Conservation (phyloP, 2,888 invertebrate species). For the Stenodema calcarata region DNA sequence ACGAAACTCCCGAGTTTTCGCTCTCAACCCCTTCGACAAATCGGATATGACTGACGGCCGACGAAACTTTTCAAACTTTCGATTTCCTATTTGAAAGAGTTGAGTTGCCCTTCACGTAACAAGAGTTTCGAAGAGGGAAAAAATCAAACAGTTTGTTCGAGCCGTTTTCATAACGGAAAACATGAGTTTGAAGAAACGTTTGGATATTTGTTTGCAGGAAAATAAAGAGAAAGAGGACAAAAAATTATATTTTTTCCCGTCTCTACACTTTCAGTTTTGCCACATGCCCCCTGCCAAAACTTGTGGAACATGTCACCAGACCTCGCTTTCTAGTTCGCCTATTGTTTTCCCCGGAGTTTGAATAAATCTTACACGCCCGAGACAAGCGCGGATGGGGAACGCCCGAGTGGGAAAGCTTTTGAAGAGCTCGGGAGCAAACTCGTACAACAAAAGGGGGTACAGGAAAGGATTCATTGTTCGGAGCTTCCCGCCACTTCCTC, state of each 20-base stretch:
- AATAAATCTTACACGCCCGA: constrained; percentile 15
- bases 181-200: neutral
- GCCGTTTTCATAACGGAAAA: neutral
- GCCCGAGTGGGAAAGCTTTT: constrained; percentile 13
- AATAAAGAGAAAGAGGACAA: neutral
- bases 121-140: neutral
- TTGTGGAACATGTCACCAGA: constrained; percentile 32
- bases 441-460: constrained; percentile 7
- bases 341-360: neutral
- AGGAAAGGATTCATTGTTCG: constrained; percentile 26
- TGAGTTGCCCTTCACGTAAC: neutral
- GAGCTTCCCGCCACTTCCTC: neutral
- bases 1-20: too few relatives aligned
- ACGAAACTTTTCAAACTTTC: neutral
- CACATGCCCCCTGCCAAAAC: constrained; percentile 27
- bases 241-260: neutral
- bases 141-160: too few relatives aligned
- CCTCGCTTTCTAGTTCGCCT: neutral
- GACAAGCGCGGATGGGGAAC: neutral
- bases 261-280: neutral
- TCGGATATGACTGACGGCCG: neutral
- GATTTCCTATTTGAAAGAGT: neutral
- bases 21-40: too few relatives aligned
- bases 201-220: neutral
- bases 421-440: constrained; percentile 30